Conservation (phyloP, 2,888 invertebrate species). For the Omphaloscelis lunosa region DNA sequence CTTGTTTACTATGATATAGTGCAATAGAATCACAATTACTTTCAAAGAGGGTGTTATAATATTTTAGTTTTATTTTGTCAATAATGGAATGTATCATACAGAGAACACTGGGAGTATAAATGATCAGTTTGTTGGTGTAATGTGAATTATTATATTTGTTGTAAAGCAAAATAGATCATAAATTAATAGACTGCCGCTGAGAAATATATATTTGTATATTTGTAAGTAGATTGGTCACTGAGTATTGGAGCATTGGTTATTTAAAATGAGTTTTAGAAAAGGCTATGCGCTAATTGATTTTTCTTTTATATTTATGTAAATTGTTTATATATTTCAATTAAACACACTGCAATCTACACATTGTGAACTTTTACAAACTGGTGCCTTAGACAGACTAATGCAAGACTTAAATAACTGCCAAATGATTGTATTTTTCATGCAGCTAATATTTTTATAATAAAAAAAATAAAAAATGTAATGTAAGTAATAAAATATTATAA, state of each 20-base stretch:
- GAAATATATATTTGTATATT: slow-evolving; percentile 55
- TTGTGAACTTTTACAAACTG: slow-evolving; percentile 20
- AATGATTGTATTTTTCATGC: slow-evolving; percentile 54
- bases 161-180: slow-evolving; percentile 21
- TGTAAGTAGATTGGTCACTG: slow-evolving; percentile 43
- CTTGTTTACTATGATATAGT: slow-evolving; percentile 29
- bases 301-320: slow-evolving; percentile 16
- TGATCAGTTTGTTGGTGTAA: slow-evolving; percentile 28
- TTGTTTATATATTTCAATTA: slow-evolving; percentile 19
- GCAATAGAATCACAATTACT: slow-evolving; percentile 49
- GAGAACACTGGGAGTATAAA: slow-evolving; percentile 30
- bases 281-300: not conserved
- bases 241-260: not conserved
- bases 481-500: slow-evolving; percentile 47
- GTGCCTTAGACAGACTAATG: slow-evolving; percentile 54
- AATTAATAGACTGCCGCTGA: slow-evolving; percentile 3
- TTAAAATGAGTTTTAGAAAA: not conserved
- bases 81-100: slow-evolving; percentile 33
- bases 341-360: slow-evolving; percentile 19
- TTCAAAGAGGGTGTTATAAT: slow-evolving; percentile 16
- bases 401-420: slow-evolving; percentile 46
- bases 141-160: slow-evolving; percentile 25
- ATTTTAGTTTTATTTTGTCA: slow-evolving; percentile 31
- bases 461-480: slow-evolving; percentile 32
- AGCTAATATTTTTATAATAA: slow-evolving; percentile 60